Evolutionary conservation across 2,888 invertebrate species (phyloP).

Genomic region (Hypselothyrea guttata): DNA sequence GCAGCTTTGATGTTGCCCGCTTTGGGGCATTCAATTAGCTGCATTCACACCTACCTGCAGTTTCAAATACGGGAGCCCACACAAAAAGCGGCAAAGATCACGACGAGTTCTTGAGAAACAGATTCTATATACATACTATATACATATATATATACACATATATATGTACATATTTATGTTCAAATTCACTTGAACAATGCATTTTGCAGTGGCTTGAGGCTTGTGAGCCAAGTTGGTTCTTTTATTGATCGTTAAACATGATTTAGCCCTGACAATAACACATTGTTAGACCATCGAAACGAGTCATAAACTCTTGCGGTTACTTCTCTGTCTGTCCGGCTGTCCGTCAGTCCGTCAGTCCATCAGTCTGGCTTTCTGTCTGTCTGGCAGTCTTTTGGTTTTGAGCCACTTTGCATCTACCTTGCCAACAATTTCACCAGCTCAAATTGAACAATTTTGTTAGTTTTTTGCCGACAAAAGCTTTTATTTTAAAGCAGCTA

Average conservation of each 20-base stretch:
- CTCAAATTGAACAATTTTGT: slow-evolving; percentile 64
- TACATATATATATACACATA: neutral
- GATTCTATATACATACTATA: slow-evolving; percentile 25
- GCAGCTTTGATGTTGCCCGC: slow-evolving; percentile 64
- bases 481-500: slow-evolving; percentile 41
- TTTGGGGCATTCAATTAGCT: slow-evolving; percentile 54
- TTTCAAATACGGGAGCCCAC: slow-evolving; percentile 40
- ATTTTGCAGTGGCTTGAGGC: slow-evolving; percentile 11
- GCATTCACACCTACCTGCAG: slow-evolving; percentile 45
- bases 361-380: slow-evolving; percentile 34
- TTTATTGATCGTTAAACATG: slow-evolving; percentile 77
- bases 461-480: slow-evolving; percentile 52
- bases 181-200: slow-evolving; percentile 26
- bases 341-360: slow-evolving; percentile 30
- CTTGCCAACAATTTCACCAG: slow-evolving; percentile 6
- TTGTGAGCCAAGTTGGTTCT: slow-evolving; percentile 29
- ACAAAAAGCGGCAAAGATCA: slow-evolving; percentile 38
- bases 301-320: slow-evolving; percentile 48
- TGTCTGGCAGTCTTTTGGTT: too few relatives aligned
- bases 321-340: slow-evolving; percentile 23
- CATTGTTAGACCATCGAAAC: slow-evolving; percentile 59
- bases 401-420: too few relatives aligned
- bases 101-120: slow-evolving; percentile 57
- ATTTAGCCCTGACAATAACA: slow-evolving; percentile 74
- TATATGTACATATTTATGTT: too few relatives aligned